These are phyloP conservation scores for Plotosus lineatus DNA, from an alignment of 2,113 vertebrate species.

Conservation along the genomic window DNA sequence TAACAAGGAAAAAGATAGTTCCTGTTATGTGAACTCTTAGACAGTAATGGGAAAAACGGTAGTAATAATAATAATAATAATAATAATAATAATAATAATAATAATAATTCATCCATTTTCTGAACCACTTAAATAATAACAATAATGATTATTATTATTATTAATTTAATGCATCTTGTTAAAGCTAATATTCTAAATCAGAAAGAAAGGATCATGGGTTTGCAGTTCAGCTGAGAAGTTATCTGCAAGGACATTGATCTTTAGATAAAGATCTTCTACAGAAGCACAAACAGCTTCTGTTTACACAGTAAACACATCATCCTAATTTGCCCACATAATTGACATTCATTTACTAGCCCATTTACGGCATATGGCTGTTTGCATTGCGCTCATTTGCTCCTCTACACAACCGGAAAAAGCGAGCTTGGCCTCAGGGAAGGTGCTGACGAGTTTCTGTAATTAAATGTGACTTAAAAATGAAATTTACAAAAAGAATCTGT, in stretches of 20 bases:
- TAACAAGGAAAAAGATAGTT: conserved; percentile 19
- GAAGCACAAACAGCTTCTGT: conserved; percentile 54
- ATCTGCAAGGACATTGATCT: conserved; percentile 37
- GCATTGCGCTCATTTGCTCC: conserved; percentile 49
- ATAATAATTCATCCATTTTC: background rate
- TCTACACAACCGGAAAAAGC: conserved; percentile 26
- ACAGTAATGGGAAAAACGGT: background rate
- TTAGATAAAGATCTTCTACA: conserved; percentile 46
- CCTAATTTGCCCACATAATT: conserved; percentile 60
- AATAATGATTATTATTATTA: too few relatives aligned
- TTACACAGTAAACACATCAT: conserved; percentile 62
- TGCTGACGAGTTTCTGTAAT: conserved; percentile 50
- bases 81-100: too few relatives aligned
- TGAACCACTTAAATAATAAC: background rate
- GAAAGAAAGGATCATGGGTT: conserved; percentile 37
- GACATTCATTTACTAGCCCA: conserved; percentile 58
- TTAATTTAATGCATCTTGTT: background rate
- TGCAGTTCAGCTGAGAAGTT: conserved; percentile 26
- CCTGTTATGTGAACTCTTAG: conserved; percentile 14
- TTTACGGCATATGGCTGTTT: conserved; percentile 50
- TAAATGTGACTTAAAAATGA: conserved; percentile 35
- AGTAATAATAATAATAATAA: too few relatives aligned
- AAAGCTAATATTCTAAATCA: conserved; percentile 42
- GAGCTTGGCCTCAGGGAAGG: conserved; percentile 33
- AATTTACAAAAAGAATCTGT: conserved; percentile 26